Percentiles rank a stretch among this genome's conserved stretches.
Conservation (phyloP, 2,797 vertebrate genomes). For the Macropodus opercularis region DNA sequence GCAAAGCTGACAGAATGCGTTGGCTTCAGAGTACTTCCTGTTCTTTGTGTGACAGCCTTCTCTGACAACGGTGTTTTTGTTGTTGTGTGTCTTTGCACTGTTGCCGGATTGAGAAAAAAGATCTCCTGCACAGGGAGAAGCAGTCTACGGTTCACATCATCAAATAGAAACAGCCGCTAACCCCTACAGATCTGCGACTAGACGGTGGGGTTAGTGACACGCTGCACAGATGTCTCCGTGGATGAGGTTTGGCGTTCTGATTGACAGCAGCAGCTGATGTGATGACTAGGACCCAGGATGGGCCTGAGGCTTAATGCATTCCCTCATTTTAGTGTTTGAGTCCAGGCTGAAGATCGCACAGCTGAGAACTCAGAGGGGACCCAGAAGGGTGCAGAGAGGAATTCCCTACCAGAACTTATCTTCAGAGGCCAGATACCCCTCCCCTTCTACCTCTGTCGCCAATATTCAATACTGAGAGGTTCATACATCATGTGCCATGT, state of each 20-base stretch:
- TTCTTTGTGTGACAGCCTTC: constrained; percentile 37
- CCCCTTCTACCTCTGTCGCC: constrained; percentile 20
- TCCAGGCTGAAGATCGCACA: constrained; percentile 56
- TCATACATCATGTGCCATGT: not conserved
- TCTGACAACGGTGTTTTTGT: constrained; percentile 23
- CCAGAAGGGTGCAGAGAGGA: constrained; percentile 10
- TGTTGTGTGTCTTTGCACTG: constrained; percentile 11
- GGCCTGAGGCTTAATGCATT: constrained; percentile 70
- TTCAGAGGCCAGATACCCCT: constrained; percentile 25
- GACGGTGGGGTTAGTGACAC: constrained; percentile 26
- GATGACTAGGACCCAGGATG: constrained; percentile 20
- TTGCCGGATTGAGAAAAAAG: constrained; percentile 5
- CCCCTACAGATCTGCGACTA: constrained; percentile 25
- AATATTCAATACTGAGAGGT: constrained; percentile 26
- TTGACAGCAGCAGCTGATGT: constrained; percentile 66
- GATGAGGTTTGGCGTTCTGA: constrained; percentile 50
- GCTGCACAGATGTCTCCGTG: constrained; percentile 37
- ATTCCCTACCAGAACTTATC: constrained; percentile 9
- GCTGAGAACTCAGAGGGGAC: constrained; percentile 58
- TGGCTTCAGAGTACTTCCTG: constrained; percentile 32
- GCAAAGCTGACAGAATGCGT: constrained; percentile 34
- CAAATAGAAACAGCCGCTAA: constrained; percentile 21
- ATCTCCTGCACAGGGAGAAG: constrained; percentile 10
- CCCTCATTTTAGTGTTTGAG: constrained; percentile 65
- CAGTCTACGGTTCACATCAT: constrained; percentile 15